Evolutionary conservation across 35 echinoderm and acorn worm genomes (phyloP).

Genomic region (Eucidaris tribuloides): DNA sequence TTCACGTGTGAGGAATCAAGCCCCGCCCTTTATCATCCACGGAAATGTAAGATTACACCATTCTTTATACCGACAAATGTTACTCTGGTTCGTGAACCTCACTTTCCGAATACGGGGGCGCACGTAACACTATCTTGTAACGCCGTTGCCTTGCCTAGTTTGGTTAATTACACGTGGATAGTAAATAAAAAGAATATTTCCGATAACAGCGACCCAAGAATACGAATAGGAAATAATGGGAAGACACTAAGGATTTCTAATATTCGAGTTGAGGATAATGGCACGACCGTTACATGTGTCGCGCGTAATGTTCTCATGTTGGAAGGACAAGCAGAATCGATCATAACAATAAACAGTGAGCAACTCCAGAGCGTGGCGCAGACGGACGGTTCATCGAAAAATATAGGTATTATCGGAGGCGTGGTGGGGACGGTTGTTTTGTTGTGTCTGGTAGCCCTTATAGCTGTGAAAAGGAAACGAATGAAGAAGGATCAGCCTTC

Average conservation of each 20-base stretch:
- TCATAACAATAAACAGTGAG: background rate
- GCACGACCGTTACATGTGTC: background rate
- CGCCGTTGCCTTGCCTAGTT: constrained; percentile 9
- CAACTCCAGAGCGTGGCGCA: constrained; percentile 18
- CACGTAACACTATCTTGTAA: constrained; percentile 23
- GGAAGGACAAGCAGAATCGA: background rate
- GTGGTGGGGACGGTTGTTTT: background rate
- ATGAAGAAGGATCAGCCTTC: background rate
- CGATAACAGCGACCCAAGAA: background rate
- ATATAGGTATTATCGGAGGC: background rate
- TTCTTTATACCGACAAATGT: constrained; percentile 56
- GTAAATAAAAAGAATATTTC: constrained; percentile 24
- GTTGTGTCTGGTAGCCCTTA: background rate
- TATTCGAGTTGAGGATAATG: background rate
- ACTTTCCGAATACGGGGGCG: constrained; percentile 13
- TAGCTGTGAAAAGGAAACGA: background rate
- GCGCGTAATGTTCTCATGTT: background rate
- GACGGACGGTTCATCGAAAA: background rate
- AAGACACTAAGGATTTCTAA: background rate
- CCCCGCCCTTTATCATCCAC: constrained; percentile 2
- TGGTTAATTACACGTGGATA: constrained; percentile 62
- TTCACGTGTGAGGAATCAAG: constrained; percentile 53
- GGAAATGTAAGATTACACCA: constrained; percentile 45
- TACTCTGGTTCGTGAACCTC: background rate
- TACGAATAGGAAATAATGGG: background rate